phyloP scores from a whole-genome alignment of 2,113 vertebrate species.

The Ia io region DNA sequence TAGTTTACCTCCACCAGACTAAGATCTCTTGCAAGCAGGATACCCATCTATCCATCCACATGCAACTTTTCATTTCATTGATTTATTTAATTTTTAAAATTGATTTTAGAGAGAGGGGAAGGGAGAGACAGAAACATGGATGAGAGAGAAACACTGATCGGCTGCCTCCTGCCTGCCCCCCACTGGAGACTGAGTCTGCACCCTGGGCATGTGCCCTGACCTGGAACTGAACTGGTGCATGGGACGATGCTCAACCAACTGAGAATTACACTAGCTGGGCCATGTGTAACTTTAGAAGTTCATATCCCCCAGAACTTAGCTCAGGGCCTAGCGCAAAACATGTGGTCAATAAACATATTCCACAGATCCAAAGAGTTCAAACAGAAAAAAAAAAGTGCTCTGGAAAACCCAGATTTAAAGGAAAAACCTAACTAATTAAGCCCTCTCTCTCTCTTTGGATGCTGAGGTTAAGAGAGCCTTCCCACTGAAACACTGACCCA shows the following conservation, averaged over 20 bases:
- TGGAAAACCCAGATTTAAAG: conserved; percentile 38
- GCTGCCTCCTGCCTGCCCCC: too few relatives aligned
- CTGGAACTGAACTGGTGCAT: too few relatives aligned
- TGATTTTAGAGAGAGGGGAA: too few relatives aligned
- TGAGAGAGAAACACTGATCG: too few relatives aligned
- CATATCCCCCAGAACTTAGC: neutral
- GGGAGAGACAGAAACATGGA: too few relatives aligned
- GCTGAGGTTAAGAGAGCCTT: neutral
- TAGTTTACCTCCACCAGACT: neutral
- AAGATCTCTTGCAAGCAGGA: neutral
- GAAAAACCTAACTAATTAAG: conserved; percentile 34
- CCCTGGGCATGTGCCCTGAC: too few relatives aligned
- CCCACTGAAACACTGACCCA: conserved; percentile 30
- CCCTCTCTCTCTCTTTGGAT: neutral
- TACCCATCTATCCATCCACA: neutral
- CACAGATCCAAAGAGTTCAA: neutral
- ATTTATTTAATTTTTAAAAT: too few relatives aligned
- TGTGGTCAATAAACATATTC: neutral
- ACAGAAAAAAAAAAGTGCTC: neutral
- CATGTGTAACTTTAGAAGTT: neutral
- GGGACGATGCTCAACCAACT: too few relatives aligned
- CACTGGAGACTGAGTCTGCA: too few relatives aligned
- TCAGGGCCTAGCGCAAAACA: neutral
- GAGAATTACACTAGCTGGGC: too few relatives aligned
- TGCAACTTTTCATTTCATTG: neutral